Base-by-base conservation (phyloP, 2,888 invertebrate genomes). In the Graphium colonna region DNA sequence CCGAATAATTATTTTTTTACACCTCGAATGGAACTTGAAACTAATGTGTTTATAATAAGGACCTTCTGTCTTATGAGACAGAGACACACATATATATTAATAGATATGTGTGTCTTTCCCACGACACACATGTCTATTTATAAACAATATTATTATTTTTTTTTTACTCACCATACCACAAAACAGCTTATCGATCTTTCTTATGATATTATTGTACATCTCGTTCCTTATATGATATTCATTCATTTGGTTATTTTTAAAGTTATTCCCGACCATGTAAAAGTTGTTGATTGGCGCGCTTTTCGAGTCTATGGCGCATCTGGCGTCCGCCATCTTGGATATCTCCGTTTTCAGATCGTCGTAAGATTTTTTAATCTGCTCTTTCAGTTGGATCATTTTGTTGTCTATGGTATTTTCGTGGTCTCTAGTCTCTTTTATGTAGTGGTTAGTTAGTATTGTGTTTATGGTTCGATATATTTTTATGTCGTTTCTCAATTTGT, bases 161-260 rank as follows among this genome's bases (percentile, higher is more conserved):
- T n/a, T n/a, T n/a, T n/a, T n/a, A 82, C 88, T 88, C 65, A 89
- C 88, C 88, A 84, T 71, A n/a, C 82, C 77, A 68, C 78, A 77
- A 67, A 84, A 87, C 10, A 89, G 61, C 57, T 80, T 85, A 68
- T 89, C 88, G 56, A 88, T 88, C 61, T 86, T 87, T 65, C 66
- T 77, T 51, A 89, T 86, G 58, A 89, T 79, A 39, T 68, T 70
- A 61, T 87, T 88, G 51, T 88, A 88, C 17, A 88, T 88, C 51
- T 88, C 81, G 61, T 80, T 89, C 16, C 65, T 76, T 9, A 79
- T 61, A 45, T 71, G 73, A 36, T 87, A 58, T 55, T 87, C 79
- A 49, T 77, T 84, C 21, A 73, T 75, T 51, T 77, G 79, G 49
- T 67, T 79, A 45, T 61, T 73, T 60, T 78, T 83, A 3, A 82